Evolutionary conservation across 2,113 vertebrate species (phyloP), one percentile per base, ranked within the genome.

Genomic region (Cinclus mexicanus): DNA sequence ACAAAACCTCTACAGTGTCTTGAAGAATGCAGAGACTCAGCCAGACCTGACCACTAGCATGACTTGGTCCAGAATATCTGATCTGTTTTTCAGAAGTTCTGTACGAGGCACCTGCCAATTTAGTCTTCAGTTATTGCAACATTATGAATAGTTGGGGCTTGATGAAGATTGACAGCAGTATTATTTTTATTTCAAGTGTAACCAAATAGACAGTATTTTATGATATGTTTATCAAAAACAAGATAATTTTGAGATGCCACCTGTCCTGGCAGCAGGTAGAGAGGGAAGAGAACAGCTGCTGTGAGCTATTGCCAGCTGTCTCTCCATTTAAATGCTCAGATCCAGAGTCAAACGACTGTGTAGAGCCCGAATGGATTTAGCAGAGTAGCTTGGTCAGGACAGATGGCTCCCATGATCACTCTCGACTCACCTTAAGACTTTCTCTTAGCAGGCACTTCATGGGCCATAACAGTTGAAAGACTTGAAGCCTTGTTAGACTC

Each of bases 221-320:
- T 92, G 80, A 35, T 55, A 83, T 56, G 29, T 88, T 95, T 96
- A 88, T 93, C 89, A 90, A 50, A 88, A 93, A 35, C 9, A 65
- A 83, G 47, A 47, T 70, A 65, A 88, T 92, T 95, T 85, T 6
- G 37, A 64, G 24, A 77, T 29, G 71, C 83, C 90, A 88, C 82
- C 83, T 94, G 86, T 84, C 47, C 52, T 83, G 71, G 63, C 68
- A 96, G 63, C 64, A 86, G 52, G n/a, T 24, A 94, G 19, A 90
- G 23, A 77, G 14, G 16, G 29, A 90, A 93, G 39, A 65, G 29
- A 91, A 68, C 94, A 96, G 82, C 85, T 94, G 93, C 49, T 78
- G 85, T 92, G 50, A 94, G 41, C 4, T 90, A 17, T 19, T 72
- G 59, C 85, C 87, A 93, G 55, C 75, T 94, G 63, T 90, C 55